Evolutionary conservation across 2,888 invertebrate genomes (phyloP), one percentile per base, ranked within the genome.

Genomic region (Gortyna flavago): DNA sequence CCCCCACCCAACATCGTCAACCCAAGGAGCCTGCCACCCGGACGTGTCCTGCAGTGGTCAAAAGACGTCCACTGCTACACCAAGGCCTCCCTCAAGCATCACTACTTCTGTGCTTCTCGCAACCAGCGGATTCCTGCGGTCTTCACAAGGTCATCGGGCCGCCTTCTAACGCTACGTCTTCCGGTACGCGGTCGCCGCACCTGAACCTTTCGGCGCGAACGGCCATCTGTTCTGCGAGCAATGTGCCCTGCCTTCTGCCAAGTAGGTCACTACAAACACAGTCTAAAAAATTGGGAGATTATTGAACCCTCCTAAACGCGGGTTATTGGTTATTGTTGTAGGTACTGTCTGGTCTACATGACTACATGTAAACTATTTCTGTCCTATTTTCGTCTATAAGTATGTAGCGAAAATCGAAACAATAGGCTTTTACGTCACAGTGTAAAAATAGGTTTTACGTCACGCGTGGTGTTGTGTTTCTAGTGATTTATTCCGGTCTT

Each of bases 371-470:
- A 48, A 21, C 69, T 72, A 84, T 70, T 70, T 75, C 6, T 35
- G 51, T 67, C 70, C 11, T 21, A 8, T 69, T 57, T 68, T 32
- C 41, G 25, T 32, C 6, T 38, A 4, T 16, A 41, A 38, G 18
- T 65, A 71, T 41, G 11, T 41, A 51, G 11, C 29, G 2, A 38
- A 84, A 29, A 5, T 7, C 29, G 29, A 67, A 61, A 84, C 75
- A 82, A 85, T 78, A 64, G 32, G 62, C 18, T 9, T 38, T 59
- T 18, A 71, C 75, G 80, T 79, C 79, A 78, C 5, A 25, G 21
- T 51, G 32, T 38, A 8, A 35, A 65, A 35, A 65, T 25, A 57
- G 61, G 54, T 9, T 38, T 64, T 11, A 71, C 75, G 80, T 79
- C 84, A 78, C 5, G 16, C 3, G 8, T 25, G 29, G 41, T 68